Base-by-base conservation (phyloP, 2,888 invertebrate species). In the Geotrupes spiniger region DNA sequence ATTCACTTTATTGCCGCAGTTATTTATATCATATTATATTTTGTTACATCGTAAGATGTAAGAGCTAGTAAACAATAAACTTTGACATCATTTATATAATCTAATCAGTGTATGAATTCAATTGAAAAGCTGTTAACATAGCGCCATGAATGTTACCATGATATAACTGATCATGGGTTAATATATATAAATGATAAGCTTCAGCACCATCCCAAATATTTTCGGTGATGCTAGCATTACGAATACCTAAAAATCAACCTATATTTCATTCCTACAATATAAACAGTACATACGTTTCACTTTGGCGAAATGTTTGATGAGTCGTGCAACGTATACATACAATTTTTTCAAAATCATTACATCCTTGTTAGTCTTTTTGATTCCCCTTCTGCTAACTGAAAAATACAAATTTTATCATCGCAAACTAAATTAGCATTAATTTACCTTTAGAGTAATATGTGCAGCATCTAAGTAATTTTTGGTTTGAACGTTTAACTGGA, bases 1-100 rank as follows among this genome's bases (percentile, higher is more conserved):
- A 84, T 63, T 2, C 88, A 84, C 74, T 97, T 95, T 25, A 99
- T 71, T 92, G 92, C 62, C 96, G 93, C 63, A 99, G 92, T 0
- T 98, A 97, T 67, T 89, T 89, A 0, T 97, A 97, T 68, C 94
- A 93, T 8, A 90, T 84, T n/a, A 75, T 76, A 76, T 57, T 77
- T 74, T 56, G 76, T 68, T 61, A 77, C 76, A 4, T 84, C 81
- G 65, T 82, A 83, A 27, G 86, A 80, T 8, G 84, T 75, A 48
- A 88, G 65, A 0, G 88, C 88, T 66, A 83, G 62, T 31, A 85
- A 66, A 40, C 83, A 81, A 65, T 87, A 89, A 27, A 90, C 79
- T 55, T 89, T 84, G 61, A 84, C 81, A 2, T 81, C 75, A 28
- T 83, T 79, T 11, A 94, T 71, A 40, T n/a, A n/a, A n/a, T n/a